A percentile compares a stretch with the other conserved stretches of the same genome.
phyloP scores from a whole-genome alignment of 1,140 invertebrate genomes.

The Eumeta japonica region DNA sequence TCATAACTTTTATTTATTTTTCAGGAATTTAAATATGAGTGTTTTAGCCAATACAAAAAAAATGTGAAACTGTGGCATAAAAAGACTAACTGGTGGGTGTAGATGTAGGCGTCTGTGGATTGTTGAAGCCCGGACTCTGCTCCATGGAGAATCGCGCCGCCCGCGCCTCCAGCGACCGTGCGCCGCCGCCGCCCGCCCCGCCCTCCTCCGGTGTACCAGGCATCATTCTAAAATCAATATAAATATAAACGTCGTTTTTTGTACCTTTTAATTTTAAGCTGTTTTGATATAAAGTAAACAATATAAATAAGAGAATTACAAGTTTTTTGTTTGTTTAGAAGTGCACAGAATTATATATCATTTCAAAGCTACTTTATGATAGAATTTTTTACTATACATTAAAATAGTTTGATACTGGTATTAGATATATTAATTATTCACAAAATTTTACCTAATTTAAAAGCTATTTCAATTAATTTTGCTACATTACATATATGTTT shows the following conservation, averaged over 20 bases:
- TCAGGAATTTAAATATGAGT: too few relatives aligned
- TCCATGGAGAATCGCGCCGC: conserved; percentile 51
- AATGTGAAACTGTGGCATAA: too few relatives aligned
- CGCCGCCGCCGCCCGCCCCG: too few relatives aligned
- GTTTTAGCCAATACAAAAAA: too few relatives aligned
- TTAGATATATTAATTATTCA: too few relatives aligned
- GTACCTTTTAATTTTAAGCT: not conserved
- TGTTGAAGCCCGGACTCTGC: conserved; percentile 54
- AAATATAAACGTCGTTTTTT: conserved; percentile 1
- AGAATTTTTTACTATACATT: too few relatives aligned
- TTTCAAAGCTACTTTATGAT: not conserved
- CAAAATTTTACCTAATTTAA: too few relatives aligned
- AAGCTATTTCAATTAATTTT: too few relatives aligned
- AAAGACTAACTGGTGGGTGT: conserved; percentile 24
- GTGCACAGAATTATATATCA: not conserved
- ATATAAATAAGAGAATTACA: not conserved
- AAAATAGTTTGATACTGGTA: too few relatives aligned
- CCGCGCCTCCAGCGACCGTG: conserved; percentile 40
- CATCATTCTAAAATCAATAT: conserved; percentile 43
- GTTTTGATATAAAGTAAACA: not conserved
- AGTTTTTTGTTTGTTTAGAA: not conserved
- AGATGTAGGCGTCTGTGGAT: conserved; percentile 52
- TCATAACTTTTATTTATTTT: too few relatives aligned
- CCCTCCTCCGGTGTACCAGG: conserved; percentile 52
- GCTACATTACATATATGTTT: too few relatives aligned